phyloP scores from a whole-genome alignment of 2,113 vertebrate genomes.

The Odocoileus virginianus region DNA sequence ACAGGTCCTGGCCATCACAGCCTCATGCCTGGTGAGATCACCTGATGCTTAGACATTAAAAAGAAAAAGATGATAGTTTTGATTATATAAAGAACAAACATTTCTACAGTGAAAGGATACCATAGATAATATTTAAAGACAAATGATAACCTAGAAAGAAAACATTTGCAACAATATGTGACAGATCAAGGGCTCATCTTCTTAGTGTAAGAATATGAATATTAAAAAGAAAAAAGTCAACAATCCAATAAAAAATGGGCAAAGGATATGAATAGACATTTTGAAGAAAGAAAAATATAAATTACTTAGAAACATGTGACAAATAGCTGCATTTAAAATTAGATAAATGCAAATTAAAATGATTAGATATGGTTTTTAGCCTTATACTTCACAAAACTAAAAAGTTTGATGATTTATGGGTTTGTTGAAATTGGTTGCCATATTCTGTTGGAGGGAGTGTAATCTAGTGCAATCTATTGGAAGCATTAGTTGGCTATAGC shows the following conservation, averaged over 20 bases:
- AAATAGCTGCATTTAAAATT: background rate
- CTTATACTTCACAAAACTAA: background rate
- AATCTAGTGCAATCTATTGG: background rate
- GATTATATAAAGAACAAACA: background rate
- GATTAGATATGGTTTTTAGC: background rate
- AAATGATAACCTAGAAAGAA: background rate
- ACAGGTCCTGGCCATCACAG: background rate
- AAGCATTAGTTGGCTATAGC: background rate
- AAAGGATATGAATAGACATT: background rate
- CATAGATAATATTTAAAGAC: background rate
- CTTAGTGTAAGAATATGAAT: background rate
- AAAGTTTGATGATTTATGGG: background rate
- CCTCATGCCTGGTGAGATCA: background rate
- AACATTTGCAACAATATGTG: background rate
- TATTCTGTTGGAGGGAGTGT: background rate
- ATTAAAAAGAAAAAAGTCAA: background rate
- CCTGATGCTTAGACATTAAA: background rate
- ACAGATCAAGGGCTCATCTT: background rate
- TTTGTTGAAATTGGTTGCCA: background rate
- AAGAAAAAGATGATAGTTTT: background rate
- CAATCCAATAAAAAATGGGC: background rate
- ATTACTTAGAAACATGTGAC: background rate
- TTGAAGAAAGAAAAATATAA: background rate
- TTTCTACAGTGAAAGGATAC: background rate
- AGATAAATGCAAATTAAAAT: background rate